These are phyloP conservation scores for Ictalurus punctatus DNA, from an alignment of 2,113 vertebrate species.

Conservation along the genomic window DNA sequence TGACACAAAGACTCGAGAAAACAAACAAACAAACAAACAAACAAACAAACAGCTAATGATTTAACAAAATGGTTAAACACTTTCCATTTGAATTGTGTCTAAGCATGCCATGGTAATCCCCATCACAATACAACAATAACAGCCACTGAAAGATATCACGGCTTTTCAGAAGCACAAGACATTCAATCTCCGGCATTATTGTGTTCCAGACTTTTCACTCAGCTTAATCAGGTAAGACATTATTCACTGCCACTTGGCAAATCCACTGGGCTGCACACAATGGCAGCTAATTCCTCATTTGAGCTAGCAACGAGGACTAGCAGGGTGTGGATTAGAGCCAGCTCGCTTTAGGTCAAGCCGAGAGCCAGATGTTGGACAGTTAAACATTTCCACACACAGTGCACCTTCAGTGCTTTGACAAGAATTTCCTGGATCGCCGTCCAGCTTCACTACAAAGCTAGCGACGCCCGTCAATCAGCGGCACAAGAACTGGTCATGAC, in stretches of 20 bases:
- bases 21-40: neutral
- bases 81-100: neutral
- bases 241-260: constrained; percentile 39
- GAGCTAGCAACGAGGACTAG: constrained; percentile 28
- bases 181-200: neutral
- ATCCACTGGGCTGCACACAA: constrained; percentile 38
- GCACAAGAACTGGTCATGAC: neutral
- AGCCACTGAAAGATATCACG: neutral
- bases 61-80: neutral
- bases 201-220: constrained; percentile 26
- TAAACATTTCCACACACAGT: constrained; percentile 30
- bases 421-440: constrained; percentile 41
- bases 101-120: constrained; percentile 1
- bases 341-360: constrained; percentile 20
- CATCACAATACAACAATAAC: neutral
- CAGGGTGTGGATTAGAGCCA: constrained; percentile 26
- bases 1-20: neutral
- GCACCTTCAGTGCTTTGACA: constrained; percentile 23
- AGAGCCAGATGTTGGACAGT: constrained; percentile 42
- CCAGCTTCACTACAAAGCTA: constrained; percentile 25
- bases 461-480: neutral
- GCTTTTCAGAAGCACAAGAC: neutral
- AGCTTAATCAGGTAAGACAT: constrained; percentile 19
- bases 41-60: neutral
- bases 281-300: constrained; percentile 37